These are phyloP conservation scores for Myiothlypis coronata DNA, from an alignment of 2,797 vertebrate species.

Conservation along the genomic window DNA sequence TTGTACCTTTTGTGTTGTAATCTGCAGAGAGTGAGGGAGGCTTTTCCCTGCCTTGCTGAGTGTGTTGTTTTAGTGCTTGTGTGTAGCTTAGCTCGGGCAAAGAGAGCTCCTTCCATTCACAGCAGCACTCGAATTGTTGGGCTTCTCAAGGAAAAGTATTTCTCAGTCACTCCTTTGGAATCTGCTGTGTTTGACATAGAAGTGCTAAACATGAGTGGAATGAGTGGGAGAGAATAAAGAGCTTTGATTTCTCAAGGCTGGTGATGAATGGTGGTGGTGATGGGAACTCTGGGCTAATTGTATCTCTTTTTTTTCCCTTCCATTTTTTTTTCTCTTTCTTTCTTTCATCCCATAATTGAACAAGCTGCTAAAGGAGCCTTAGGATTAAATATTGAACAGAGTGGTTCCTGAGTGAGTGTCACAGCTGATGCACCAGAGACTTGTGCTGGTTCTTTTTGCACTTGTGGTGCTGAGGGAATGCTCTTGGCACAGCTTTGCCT, in stretches of 20 bases:
- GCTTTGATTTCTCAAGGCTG: neutral
- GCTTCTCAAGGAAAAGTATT: neutral
- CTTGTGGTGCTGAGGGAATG: neutral
- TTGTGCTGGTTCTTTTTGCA: neutral
- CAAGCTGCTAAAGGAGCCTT: neutral
- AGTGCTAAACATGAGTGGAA: neutral
- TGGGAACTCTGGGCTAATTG: neutral
- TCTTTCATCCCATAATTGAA: neutral
- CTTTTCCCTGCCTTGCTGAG: neutral
- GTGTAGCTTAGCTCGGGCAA: neutral
- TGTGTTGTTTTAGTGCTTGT: neutral
- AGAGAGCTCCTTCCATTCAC: neutral
- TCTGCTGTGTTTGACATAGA: neutral
- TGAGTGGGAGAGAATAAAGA: neutral
- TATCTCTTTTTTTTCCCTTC: neutral
- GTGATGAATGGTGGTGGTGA: neutral
- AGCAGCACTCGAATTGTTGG: neutral
- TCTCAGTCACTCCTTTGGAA: neutral
- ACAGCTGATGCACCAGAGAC: neutral
- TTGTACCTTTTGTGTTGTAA: no score
- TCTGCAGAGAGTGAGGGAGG: neutral
- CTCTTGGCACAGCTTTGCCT: neutral
- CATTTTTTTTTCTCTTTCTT: neutral
- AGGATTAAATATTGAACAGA: constrained; percentile 16
- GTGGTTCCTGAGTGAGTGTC: neutral